Evolutionary conservation across 2,888 invertebrate genomes (phyloP).

Genomic region (Autographa gamma): DNA sequence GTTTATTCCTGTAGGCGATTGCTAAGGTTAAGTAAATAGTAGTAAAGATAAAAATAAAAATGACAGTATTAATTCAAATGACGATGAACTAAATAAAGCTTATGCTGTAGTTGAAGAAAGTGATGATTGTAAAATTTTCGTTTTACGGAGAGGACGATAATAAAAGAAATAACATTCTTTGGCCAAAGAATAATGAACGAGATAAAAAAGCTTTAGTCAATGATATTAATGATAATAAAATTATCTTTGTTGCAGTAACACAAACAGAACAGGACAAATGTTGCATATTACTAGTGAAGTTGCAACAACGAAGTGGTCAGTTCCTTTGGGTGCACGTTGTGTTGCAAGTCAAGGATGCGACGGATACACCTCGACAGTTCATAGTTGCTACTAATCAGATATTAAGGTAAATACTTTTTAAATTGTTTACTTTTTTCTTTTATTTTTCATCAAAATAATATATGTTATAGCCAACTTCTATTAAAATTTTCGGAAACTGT

Average conservation of each 20-base stretch:
- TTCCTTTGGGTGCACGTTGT: constrained; percentile 99
- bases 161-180: no score
- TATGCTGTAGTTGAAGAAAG: no score
- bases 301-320: constrained; percentile 95
- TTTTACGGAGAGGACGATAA: no score
- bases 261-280: constrained; percentile 99
- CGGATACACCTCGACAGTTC: constrained; percentile 96
- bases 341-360: constrained; percentile 96
- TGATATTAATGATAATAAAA: constrained; percentile 11
- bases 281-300: constrained; percentile 96
- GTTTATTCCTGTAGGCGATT: background rate
- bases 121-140: no score
- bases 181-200: constrained; percentile 1
- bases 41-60: background rate
- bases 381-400: constrained; percentile 99
- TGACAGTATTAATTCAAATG: background rate
- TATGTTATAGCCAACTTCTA: no score
- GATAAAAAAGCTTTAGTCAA: background rate
- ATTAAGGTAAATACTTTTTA: constrained; percentile 91
- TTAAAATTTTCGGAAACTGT: no score
- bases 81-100: no score
- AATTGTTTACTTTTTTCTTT: background rate
- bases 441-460: no score
- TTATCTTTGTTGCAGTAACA: constrained; percentile 92
- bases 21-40: background rate